These are phyloP conservation scores for Manis crassicaudata DNA, from an alignment of 2,797 vertebrate species.

Conservation along the genomic window DNA sequence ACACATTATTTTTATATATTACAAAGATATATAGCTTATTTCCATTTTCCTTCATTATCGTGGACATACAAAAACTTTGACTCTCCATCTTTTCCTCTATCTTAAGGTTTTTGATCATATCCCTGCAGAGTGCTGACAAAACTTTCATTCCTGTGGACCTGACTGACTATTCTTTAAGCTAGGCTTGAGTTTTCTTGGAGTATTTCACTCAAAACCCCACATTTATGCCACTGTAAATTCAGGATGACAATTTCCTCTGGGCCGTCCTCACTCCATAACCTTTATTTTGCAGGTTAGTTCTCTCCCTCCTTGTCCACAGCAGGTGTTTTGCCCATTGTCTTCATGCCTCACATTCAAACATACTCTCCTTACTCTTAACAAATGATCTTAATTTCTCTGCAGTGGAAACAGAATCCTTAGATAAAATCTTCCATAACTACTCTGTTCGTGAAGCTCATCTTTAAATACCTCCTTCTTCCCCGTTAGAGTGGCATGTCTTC, in stretches of 20 bases:
- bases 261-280: neutral
- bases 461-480: neutral
- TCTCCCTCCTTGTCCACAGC: neutral
- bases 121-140: neutral
- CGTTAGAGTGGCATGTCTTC: too few relatives aligned
- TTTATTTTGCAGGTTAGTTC: neutral
- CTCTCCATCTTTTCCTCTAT: neutral
- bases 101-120: neutral
- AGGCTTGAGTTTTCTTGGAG: neutral
- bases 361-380: neutral
- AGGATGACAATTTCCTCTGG: neutral
- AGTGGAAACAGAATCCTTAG: neutral
- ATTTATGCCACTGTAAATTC: neutral
- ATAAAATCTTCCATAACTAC: neutral
- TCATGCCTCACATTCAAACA: neutral
- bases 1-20: neutral
- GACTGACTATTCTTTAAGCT: neutral
- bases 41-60: neutral
- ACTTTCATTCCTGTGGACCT: neutral
- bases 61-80: neutral
- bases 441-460: accelerated
- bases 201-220: neutral
- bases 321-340: accelerated
- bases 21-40: neutral
- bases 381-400: neutral